These are phyloP conservation scores for Macrostomum cliftonense DNA, from an alignment of 2,888 invertebrate genomes.

Conservation along the genomic window DNA sequence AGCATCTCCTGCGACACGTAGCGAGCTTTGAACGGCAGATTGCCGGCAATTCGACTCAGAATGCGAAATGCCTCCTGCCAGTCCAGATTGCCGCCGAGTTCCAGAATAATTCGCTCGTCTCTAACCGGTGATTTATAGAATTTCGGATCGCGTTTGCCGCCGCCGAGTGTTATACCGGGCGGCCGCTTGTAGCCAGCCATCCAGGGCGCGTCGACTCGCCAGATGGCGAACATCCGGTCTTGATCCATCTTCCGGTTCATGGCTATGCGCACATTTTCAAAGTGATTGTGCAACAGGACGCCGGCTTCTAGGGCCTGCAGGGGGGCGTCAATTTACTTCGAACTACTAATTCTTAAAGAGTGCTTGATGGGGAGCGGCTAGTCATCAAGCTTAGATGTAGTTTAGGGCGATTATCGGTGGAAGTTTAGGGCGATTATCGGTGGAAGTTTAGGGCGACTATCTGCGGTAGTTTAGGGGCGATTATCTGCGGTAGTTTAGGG, in stretches of 20 bases:
- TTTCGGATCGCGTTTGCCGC: slow-evolving; percentile 62
- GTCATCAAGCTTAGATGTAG: too few species aligned
- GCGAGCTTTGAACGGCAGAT: slow-evolving; percentile 69
- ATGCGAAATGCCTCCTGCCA: slow-evolving; percentile 43
- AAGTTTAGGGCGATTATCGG: too few species aligned
- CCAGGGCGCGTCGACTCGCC: slow-evolving; percentile 87
- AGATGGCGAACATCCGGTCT: slow-evolving; percentile 70
- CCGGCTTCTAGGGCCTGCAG: slow-evolving; percentile 63
- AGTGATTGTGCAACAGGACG: slow-evolving; percentile 56
- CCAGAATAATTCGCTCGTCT: slow-evolving; percentile 70
- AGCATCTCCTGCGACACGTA: slow-evolving; percentile 61
- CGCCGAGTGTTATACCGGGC: slow-evolving; percentile 76
- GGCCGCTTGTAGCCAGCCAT: slow-evolving; percentile 59
- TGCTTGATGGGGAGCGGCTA: too few species aligned
- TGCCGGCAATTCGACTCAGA: slow-evolving; percentile 50
- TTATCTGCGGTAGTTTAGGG: too few species aligned
- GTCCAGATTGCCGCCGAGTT: slow-evolving; percentile 74
- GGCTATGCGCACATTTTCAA: slow-evolving; percentile 64
- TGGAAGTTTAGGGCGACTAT: too few species aligned
- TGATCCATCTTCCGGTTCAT: slow-evolving; percentile 59
- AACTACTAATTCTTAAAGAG: too few species aligned
- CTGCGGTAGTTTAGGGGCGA: too few species aligned
- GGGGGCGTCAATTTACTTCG: slow-evolving; percentile 8
- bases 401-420: too few species aligned
- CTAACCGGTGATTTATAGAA: slow-evolving; percentile 63